Conservation (phyloP, 1,140 invertebrate species). For the Pachyrhynchus sulphureomaculatus region DNA sequence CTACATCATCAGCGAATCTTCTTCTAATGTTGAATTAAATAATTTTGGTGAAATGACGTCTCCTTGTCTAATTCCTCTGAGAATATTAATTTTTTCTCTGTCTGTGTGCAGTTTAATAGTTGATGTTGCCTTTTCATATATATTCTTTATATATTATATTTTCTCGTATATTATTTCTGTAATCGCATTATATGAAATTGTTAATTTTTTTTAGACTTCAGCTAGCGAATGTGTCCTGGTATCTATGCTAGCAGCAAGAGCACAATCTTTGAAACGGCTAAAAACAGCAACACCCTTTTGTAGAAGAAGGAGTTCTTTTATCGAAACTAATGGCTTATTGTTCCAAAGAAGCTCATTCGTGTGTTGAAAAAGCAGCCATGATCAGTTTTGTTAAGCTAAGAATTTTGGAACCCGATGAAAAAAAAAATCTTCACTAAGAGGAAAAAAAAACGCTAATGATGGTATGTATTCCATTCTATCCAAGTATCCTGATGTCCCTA, state of each 20-base stretch:
- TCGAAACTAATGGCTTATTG: constrained; percentile 96
- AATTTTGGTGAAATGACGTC: too few species aligned
- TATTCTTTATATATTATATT: too few species aligned
- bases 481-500: too few species aligned
- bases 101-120: too few species aligned
- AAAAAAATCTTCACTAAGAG: constrained; percentile 87
- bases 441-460: constrained; percentile 77
- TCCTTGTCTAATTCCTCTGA: too few species aligned
- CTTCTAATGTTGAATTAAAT: too few species aligned
- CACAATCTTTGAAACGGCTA: constrained; percentile 86
- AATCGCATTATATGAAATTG: too few species aligned
- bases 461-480: too few species aligned
- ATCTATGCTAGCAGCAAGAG: constrained; percentile 90
- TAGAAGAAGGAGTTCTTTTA: constrained; percentile 91
- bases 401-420: constrained; percentile 94
- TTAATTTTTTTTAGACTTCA: constrained; percentile 73
- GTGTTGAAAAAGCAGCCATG: constrained; percentile 99
- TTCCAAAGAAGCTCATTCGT: constrained; percentile 96
- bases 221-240: constrained; percentile 98
- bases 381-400: constrained; percentile 96
- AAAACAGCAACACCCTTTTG: constrained; percentile 87
- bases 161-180: too few species aligned
- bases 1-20: too few species aligned
- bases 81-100: too few species aligned
- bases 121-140: too few species aligned